A percentile compares a stretch with the other conserved stretches of the same genome.
phyloP scores from a whole-genome alignment of 2,797 vertebrate species.

The Diplodus sargus region DNA sequence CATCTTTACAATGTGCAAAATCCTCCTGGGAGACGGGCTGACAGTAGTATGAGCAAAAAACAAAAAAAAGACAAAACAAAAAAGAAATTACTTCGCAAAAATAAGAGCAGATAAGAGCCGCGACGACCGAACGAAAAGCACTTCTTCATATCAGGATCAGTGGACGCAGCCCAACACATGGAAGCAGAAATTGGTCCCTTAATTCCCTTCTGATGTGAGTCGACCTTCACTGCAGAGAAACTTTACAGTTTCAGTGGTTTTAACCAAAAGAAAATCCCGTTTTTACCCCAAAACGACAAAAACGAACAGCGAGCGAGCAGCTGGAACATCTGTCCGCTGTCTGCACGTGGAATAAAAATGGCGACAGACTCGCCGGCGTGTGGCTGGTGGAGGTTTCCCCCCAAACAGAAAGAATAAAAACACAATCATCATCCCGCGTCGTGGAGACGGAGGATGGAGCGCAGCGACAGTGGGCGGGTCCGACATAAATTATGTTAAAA shows the following conservation, averaged over 20 bases:
- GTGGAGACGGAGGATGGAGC: background rate
- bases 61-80: conserved; percentile 22
- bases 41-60: conserved; percentile 88
- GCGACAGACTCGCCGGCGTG: background rate
- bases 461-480: background rate
- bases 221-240: conserved; percentile 71
- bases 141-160: conserved; percentile 63
- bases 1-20: conserved; percentile 99
- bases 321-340: background rate
- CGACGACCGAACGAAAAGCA: conserved; percentile 50
- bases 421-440: background rate
- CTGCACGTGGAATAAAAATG: background rate
- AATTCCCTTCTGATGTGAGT: conserved; percentile 83
- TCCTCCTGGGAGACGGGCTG: conserved; percentile 87
- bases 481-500: conserved; percentile 34
- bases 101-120: conserved; percentile 33
- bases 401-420: background rate
- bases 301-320: background rate
- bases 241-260: conserved; percentile 73
- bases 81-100: background rate
- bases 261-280: conserved; percentile 47
- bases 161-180: conserved; percentile 78
- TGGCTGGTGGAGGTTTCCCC: background rate
- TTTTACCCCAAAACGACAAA: conserved; percentile 24
- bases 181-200: conserved; percentile 94